phyloP scores from a whole-genome alignment of 2,888 invertebrate species.

The Morpho deidamia region DNA sequence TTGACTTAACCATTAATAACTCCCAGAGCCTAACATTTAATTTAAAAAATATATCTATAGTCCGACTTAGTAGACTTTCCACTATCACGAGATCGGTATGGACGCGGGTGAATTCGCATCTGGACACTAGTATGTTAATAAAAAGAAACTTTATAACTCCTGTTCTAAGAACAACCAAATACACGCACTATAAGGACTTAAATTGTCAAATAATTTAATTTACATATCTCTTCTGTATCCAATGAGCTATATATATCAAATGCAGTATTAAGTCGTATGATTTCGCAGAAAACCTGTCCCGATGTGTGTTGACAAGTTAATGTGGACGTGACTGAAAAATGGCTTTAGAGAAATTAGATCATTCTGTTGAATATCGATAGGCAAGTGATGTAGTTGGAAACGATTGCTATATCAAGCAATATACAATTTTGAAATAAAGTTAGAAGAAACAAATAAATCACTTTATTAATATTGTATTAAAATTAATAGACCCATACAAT shows the following conservation, averaged over 20 bases:
- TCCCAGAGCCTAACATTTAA: too few relatives aligned
- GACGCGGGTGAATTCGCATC: too few relatives aligned
- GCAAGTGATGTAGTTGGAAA: not conserved
- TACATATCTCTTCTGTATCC: not conserved
- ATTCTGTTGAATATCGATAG: not conserved
- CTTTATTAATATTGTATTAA: too few relatives aligned
- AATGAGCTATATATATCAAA: not conserved
- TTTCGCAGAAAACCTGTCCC: conserved; percentile 1
- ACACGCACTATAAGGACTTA: not conserved
- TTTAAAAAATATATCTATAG: too few relatives aligned
- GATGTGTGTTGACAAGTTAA: not conserved
- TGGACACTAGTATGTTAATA: too few relatives aligned
- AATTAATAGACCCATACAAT: too few relatives aligned
- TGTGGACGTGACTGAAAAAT: not conserved
- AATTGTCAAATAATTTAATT: conserved; percentile 1
- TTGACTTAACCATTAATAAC: too few relatives aligned
- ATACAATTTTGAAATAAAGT: too few relatives aligned
- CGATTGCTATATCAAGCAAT: not conserved
- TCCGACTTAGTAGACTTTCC: too few relatives aligned
- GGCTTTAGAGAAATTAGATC: conserved; percentile 1
- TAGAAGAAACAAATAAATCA: too few relatives aligned
- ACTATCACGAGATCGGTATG: too few relatives aligned
- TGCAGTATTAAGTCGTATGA: not conserved
- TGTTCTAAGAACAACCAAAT: not conserved
- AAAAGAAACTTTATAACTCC: not conserved